These are phyloP conservation scores for Machimus atricapillus DNA, from an alignment of 2,888 invertebrate genomes.

Conservation along the genomic window DNA sequence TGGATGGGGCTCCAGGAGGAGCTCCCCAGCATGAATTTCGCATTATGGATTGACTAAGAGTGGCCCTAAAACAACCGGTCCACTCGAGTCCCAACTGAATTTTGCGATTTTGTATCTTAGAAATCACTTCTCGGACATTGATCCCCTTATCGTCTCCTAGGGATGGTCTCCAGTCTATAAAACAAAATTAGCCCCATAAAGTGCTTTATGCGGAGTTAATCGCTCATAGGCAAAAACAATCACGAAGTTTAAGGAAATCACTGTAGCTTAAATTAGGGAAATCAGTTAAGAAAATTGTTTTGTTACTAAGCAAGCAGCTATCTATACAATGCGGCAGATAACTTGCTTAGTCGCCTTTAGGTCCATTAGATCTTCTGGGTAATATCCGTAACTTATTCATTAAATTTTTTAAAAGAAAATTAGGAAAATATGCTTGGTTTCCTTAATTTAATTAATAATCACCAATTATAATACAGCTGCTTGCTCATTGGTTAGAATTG, in stretches of 20 bases:
- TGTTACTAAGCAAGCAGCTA: background rate
- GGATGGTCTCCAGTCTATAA: background rate
- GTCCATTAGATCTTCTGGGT: background rate
- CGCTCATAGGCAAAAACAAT: background rate
- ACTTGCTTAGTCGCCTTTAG: background rate
- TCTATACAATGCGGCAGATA: background rate
- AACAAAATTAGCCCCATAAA: background rate
- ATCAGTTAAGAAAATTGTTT: background rate
- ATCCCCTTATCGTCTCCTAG: background rate
- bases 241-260: background rate
- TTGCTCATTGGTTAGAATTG: too few relatives aligned
- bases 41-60: background rate
- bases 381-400: background rate
- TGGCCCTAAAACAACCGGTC: background rate
- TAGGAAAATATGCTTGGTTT: background rate
- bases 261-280: background rate
- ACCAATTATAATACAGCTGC: too few relatives aligned
- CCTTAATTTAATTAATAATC: background rate
- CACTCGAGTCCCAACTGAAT: background rate
- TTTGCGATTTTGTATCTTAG: background rate
- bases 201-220: background rate
- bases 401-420: background rate
- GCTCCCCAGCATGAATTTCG: background rate
- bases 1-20: background rate
- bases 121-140: background rate